These are phyloP conservation scores for Siniperca obscura DNA, from an alignment of 2,797 vertebrate genomes.

Conservation along the genomic window DNA sequence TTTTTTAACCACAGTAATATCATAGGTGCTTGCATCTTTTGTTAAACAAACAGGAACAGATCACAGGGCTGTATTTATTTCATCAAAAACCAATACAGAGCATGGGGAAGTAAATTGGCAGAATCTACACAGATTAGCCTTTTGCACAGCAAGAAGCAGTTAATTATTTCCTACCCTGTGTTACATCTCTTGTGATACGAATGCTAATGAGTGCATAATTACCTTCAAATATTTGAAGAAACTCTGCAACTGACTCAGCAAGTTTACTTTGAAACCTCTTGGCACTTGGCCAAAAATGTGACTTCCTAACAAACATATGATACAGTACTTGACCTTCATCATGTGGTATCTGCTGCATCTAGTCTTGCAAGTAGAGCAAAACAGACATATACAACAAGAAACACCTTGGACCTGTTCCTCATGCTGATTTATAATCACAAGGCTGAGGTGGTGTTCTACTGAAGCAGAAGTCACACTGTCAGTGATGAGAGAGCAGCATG, in stretches of 20 bases:
- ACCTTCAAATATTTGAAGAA: conserved; percentile 65
- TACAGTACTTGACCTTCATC: conserved; percentile 13
- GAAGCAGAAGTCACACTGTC: conserved; percentile 24
- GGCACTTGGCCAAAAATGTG: conserved; percentile 18
- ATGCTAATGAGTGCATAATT: conserved; percentile 72
- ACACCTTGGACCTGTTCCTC: conserved; percentile 1
- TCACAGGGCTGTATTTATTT: conserved; percentile 28
- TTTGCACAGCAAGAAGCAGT: conserved; percentile 57
- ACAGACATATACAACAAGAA: conserved; percentile 28
- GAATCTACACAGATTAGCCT: conserved; percentile 59
- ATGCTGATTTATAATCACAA: conserved; percentile 29
- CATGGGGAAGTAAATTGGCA: conserved; percentile 35
- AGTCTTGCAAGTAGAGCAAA: background rate
- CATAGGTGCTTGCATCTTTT: background rate
- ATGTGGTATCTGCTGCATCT: background rate
- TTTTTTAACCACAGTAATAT: background rate
- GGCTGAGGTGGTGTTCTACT: conserved; percentile 8
- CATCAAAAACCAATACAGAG: conserved; percentile 19
- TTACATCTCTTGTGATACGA: conserved; percentile 59
- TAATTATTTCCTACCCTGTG: conserved; percentile 65
- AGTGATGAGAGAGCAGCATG: conserved; percentile 36
- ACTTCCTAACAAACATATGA: conserved; percentile 17
- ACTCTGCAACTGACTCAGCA: conserved; percentile 62
- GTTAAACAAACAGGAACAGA: background rate
- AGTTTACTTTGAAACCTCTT: conserved; percentile 55